Conservation (phyloP, 2,113 vertebrate genomes). For the Ceyx margarethae region DNA sequence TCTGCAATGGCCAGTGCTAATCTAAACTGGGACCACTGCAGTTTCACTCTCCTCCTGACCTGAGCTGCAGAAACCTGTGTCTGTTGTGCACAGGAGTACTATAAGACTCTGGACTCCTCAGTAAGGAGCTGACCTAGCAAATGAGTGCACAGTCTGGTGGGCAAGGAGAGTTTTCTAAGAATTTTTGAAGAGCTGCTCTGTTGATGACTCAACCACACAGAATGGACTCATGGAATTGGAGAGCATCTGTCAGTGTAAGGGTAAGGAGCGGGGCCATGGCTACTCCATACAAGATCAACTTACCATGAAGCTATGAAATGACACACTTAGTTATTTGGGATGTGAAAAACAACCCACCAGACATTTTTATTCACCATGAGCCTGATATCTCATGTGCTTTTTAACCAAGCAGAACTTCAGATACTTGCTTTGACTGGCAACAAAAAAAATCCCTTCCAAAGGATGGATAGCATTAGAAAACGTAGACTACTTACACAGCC, state of each 20-base stretch:
- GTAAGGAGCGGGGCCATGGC: background rate
- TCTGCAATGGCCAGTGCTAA: background rate
- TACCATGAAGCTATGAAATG: background rate
- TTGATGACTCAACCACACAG: fast-evolving
- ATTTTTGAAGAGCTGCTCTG: background rate
- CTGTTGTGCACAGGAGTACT: fast-evolving
- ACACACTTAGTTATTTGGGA: background rate
- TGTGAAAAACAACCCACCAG: background rate
- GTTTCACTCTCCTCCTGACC: background rate
- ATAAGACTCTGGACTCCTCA: too few relatives aligned
- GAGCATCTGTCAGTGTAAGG: background rate
- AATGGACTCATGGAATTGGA: background rate
- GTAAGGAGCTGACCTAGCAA: background rate
- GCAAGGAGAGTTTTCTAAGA: background rate
- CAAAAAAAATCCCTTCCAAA: background rate
- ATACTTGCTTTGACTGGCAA: background rate
- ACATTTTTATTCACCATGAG: background rate
- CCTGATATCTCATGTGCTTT: background rate
- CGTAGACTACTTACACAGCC: background rate
- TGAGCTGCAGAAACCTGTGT: background rate
- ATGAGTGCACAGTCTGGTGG: background rate
- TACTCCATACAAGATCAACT: background rate
- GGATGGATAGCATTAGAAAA: background rate
- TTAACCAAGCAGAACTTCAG: background rate
- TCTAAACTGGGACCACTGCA: background rate